A percentile compares a stretch with the other conserved stretches of the same genome.
Evolutionary conservation across 2,797 vertebrate species (phyloP).

Genomic region (Sebastes hubbsi): DNA sequence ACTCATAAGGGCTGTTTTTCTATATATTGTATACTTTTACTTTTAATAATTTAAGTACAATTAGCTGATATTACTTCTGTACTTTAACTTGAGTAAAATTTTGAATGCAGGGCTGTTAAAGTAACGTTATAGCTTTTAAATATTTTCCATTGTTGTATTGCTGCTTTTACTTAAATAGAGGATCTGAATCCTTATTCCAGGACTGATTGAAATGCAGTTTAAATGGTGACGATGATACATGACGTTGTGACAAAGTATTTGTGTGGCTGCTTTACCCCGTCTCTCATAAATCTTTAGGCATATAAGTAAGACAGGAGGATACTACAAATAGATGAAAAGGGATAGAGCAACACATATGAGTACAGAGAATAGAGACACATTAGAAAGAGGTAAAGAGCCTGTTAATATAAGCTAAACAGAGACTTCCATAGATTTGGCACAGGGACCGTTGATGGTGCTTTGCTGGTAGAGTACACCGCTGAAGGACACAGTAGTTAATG

Average conservation of each 20-base stretch:
- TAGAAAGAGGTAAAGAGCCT: background rate
- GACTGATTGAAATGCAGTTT: background rate
- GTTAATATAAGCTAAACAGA: conserved; percentile 7
- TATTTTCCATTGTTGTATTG: background rate
- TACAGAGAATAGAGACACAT: background rate
- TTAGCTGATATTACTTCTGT: background rate
- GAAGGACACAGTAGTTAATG: conserved; percentile 78
- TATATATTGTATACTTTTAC: background rate
- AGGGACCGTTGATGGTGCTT: conserved; percentile 12
- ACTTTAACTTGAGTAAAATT: background rate
- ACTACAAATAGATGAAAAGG: background rate
- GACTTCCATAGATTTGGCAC: conserved; percentile 20
- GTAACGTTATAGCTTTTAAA: background rate
- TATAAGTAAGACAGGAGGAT: background rate
- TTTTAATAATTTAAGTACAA: background rate
- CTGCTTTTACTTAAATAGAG: background rate
- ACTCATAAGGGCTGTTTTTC: background rate
- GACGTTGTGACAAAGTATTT: too few relatives aligned
- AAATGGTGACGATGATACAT: background rate
- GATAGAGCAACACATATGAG: background rate
- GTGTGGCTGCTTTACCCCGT: background rate
- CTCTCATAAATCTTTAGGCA: background rate
- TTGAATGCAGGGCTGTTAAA: background rate
- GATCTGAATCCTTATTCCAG: background rate
- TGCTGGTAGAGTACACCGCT: conserved; percentile 57